Percentiles rank a stretch among this genome's conserved stretches.
Evolutionary conservation across 2,113 vertebrate genomes (phyloP).

Genomic region (Epinephelus moara): DNA sequence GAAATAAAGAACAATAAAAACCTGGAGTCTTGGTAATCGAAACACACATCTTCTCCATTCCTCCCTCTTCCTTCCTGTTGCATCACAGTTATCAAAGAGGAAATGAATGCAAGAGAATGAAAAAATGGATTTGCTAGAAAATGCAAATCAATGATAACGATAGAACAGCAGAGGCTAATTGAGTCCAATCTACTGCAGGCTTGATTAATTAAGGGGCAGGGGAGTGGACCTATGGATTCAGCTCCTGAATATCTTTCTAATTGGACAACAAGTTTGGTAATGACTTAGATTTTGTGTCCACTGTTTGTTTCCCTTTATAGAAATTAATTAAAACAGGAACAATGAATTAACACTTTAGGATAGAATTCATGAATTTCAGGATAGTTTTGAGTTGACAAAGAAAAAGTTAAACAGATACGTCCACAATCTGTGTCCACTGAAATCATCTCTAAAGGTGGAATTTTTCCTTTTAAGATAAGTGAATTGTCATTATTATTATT

Average conservation of each 20-base stretch:
- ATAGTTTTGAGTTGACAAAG: conserved; percentile 2
- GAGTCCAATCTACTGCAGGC: conserved; percentile 46
- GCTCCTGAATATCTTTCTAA: conserved; percentile 40
- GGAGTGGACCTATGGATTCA: conserved; percentile 45
- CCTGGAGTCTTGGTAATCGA: not conserved
- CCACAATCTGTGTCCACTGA: not conserved
- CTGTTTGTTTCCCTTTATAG: conserved; percentile 8
- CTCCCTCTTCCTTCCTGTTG: not conserved
- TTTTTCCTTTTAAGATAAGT: not conserved
- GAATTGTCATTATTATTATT: no score
- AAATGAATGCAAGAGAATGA: conserved; percentile 9
- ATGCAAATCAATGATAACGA: conserved; percentile 49
- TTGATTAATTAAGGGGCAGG: conserved; percentile 61
- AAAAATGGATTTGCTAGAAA: conserved; percentile 34
- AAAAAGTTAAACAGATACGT: not conserved
- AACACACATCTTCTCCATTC: not conserved
- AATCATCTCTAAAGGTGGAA: not conserved
- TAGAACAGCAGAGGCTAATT: conserved; percentile 45
- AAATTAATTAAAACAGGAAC: conserved; percentile 20
- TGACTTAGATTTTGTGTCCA: conserved; percentile 2
- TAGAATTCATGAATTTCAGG: not conserved
- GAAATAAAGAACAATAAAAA: not conserved
- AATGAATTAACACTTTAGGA: not conserved
- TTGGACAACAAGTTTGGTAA: conserved; percentile 32
- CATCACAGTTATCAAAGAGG: conserved; percentile 10